A percentile compares a stretch with the other conserved stretches of the same genome.
phyloP scores from a whole-genome alignment of 2,888 invertebrate genomes.

The Pasiphila rectangulata region DNA sequence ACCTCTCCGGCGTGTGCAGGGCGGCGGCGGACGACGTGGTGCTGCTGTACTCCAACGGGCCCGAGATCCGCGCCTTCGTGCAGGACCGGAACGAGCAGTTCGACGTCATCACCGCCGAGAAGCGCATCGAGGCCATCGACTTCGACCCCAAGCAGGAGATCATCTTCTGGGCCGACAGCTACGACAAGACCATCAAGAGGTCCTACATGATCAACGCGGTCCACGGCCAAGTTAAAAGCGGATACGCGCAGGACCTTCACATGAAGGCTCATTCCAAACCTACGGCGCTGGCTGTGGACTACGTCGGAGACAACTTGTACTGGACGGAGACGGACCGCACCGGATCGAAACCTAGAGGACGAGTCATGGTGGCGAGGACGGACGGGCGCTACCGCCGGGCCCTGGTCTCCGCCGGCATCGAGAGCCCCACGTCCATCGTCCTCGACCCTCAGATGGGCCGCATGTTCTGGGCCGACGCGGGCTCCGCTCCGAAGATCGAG shows the following conservation, averaged over 20 bases:
- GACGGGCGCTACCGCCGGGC: conserved; percentile 94
- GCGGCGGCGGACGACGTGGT: conserved; percentile 84
- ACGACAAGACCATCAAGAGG: conserved; percentile 93
- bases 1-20: conserved; percentile 90
- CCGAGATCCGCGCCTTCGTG: conserved; percentile 90
- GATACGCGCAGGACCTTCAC: conserved; percentile 92
- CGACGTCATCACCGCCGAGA: conserved; percentile 90
- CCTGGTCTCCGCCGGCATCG: conserved; percentile 88
- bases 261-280: conserved; percentile 92
- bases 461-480: conserved; percentile 97
- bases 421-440: conserved; percentile 93
- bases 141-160: conserved; percentile 91
- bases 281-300: conserved; percentile 94
- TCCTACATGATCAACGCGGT: conserved; percentile 93
- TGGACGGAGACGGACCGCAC: conserved; percentile 94
- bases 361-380: conserved; percentile 92
- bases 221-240: conserved; percentile 88
- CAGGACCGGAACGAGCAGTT: conserved; percentile 85
- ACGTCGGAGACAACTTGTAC: conserved; percentile 95
- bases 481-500: conserved; percentile 95
- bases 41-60: conserved; percentile 89
- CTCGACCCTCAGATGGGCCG: conserved; percentile 92
- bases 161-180: conserved; percentile 97
- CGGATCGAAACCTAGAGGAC: conserved; percentile 87
- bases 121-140: conserved; percentile 94